phyloP scores from a whole-genome alignment of 2,888 invertebrate genomes.

The Drosophila sordidula region DNA sequence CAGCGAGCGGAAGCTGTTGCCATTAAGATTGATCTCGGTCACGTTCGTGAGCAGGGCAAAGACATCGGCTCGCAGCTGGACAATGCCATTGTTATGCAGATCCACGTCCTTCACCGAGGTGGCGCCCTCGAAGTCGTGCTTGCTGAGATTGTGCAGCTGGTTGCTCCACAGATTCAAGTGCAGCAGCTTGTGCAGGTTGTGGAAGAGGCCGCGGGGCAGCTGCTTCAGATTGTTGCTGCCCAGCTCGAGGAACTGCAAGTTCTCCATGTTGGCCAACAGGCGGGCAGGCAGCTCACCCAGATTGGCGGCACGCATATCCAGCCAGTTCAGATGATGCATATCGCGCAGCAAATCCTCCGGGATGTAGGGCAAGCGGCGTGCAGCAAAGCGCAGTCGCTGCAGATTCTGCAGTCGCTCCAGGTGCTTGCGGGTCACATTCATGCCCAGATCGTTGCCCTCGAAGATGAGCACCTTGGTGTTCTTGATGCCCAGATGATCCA shows the following conservation, averaged over 20 bases:
- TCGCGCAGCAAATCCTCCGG: conserved; percentile 88
- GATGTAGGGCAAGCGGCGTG: conserved; percentile 88
- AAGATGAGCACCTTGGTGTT: conserved; percentile 86
- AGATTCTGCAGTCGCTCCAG: conserved; percentile 87
- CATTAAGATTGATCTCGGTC: conserved; percentile 88
- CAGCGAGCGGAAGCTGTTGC: conserved; percentile 88
- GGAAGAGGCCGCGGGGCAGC: conserved; percentile 88
- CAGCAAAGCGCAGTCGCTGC: conserved; percentile 87
- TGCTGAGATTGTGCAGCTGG: conserved; percentile 87
- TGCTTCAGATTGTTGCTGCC: conserved; percentile 88
- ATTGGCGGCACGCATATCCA: conserved; percentile 88
- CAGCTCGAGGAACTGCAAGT: conserved; percentile 88
- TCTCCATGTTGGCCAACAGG: conserved; percentile 87
- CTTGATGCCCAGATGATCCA: conserved; percentile 82
- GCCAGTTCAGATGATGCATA: conserved; percentile 87
- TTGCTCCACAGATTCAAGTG: conserved; percentile 90
- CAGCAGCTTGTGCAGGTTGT: conserved; percentile 87
- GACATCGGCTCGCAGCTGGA: conserved; percentile 87
- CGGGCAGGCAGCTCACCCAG: conserved; percentile 87
- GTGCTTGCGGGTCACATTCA: conserved; percentile 87
- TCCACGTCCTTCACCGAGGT: conserved; percentile 88
- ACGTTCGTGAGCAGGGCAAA: conserved; percentile 88
- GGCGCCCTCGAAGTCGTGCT: conserved; percentile 88
- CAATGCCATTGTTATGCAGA: conserved; percentile 89
- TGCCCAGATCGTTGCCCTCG: conserved; percentile 86